Base-by-base conservation (phyloP, 2,797 vertebrate species). In the Spea hammondii region DNA sequence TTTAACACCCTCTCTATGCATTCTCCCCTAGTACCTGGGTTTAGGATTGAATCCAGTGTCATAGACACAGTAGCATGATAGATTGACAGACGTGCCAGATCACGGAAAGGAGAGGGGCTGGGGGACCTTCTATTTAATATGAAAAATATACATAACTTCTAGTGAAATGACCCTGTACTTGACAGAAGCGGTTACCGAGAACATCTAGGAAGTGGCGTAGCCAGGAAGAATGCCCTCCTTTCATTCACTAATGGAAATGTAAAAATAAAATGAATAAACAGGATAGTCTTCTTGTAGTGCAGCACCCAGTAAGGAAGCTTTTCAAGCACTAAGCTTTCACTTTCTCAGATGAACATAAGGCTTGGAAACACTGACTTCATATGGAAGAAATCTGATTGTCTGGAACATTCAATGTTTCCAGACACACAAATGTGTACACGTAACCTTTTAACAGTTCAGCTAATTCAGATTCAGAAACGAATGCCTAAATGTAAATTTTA, bases 341-440 rank as follows among this genome's bases (percentile, higher is more conserved):
- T 50, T 51, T 76, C 68, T 71, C 73, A 51, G 46, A 59, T 80
- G 73, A 71, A 70, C 66, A 76, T 55, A 60, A 55, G 59, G 45
- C 5, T 68, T 74, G 78, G 78, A 79, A 79, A 75, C 14, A 62
- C 66, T 76, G 72, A 71, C 79, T 76, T 65, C 73, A 76, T 80
- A 71, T 80, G 79, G 79, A 80, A 80, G 68, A 71, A 76, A 71
- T 80, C 62, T 67, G 45, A 80, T 80, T 76, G 59, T 72, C 62
- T 76, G 60, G 55, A 57, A 57, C 60, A 60, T 51, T 4, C 12
- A 11, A 12, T 54, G 65, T 75, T 75, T 14, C 65, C 73, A 75
- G 72, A 75, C 72, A 54, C 72, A 54, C 62, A 46, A 17, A 67
- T 46, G 12, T 44, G 9, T 65, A n/a, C 49, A 12, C 7, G 8